Conservation (phyloP, 2,797 vertebrate genomes). For the Lagocephalus sceleratus region DNA sequence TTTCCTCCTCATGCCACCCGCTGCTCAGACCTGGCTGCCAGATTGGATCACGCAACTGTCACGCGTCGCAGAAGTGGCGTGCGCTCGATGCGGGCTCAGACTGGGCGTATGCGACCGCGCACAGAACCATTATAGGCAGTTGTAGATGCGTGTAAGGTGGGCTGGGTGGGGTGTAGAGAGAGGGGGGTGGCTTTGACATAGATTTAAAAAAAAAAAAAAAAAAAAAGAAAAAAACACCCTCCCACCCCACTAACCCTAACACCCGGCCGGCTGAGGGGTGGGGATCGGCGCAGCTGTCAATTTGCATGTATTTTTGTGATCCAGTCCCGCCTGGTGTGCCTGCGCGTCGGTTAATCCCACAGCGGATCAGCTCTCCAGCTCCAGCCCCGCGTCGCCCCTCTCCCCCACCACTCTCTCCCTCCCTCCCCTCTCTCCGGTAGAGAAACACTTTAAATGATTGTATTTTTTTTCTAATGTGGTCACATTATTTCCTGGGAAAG, state of each 20-base stretch:
- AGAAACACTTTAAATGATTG: constrained; percentile 60
- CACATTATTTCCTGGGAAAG: constrained; percentile 17
- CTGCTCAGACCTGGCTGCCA: background rate
- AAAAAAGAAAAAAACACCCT: constrained; percentile 14
- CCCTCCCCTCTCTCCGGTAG: constrained; percentile 8
- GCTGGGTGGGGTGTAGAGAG: no score
- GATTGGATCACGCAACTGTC: constrained; percentile 35
- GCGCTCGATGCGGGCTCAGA: constrained; percentile 27
- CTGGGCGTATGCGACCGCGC: constrained; percentile 56
- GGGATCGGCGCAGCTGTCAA: constrained; percentile 71
- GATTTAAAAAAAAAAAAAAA: no score
- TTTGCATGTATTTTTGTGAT: constrained; percentile 65
- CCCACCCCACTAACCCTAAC: constrained; percentile 11
- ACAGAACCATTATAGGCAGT: background rate
- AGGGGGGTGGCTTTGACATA: no score
- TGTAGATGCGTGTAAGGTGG: no score
- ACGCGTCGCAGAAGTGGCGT: constrained; percentile 24
- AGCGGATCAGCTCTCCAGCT: background rate
- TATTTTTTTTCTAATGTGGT: constrained; percentile 49
- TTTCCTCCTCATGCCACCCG: background rate
- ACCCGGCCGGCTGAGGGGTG: constrained; percentile 51
- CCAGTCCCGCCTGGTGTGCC: constrained; percentile 49
- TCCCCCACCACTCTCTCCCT: background rate
- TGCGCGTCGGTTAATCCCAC: constrained; percentile 1
- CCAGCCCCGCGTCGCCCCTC: background rate